Base-by-base conservation (phyloP, 92 coral and sea anemone genomes). In the Zoanthus solanderi region DNA sequence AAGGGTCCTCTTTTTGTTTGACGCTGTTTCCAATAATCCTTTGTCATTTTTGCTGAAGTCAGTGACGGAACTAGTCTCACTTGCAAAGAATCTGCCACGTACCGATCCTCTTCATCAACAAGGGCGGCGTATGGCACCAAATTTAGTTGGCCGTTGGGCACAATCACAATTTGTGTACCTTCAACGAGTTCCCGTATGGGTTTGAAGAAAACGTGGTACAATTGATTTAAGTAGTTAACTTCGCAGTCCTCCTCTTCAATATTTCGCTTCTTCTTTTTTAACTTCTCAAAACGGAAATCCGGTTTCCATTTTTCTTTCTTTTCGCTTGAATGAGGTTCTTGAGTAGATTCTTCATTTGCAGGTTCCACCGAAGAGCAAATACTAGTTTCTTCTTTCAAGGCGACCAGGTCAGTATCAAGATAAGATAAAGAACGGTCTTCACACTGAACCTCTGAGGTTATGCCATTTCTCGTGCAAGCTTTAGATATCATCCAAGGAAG, bases 11-110 rank as follows among this genome's bases (percentile, higher is more conserved):
- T 58, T 46, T 4, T 31, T 29, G 56, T 6, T 75, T 47, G 53
- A 16, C 9, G 58, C 15, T 9, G 60, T 45, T 75, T 46, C 57
- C 17, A 72, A 7, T 28, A 54, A 10, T 77, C 82, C 32, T 14
- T 77, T 44, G 53, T 77, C 67, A 77, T 77, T 31, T 56, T 29
- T 28, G 83, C 68, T 9, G 67, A 52, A 4, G 68, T 66, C 29
- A 77, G 14, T 11, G 83, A 77, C 1, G 83, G 83, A 77, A 77
- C 83, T 23, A 77, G 23, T 77, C 83, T 77, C 65, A 77, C 67
- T 52, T 77, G 66, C 18, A 77, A 31, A n/a, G 37, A 23, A 7
- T 77, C 83, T 56, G 67, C 46, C 6, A 77, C 83, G 67, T 77
- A 53, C 16, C 29, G 37, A 29, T 66, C 83, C 45, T 29, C 31